Conservation (phyloP, 2,113 vertebrate species). For the Pluvialis apricaria region DNA sequence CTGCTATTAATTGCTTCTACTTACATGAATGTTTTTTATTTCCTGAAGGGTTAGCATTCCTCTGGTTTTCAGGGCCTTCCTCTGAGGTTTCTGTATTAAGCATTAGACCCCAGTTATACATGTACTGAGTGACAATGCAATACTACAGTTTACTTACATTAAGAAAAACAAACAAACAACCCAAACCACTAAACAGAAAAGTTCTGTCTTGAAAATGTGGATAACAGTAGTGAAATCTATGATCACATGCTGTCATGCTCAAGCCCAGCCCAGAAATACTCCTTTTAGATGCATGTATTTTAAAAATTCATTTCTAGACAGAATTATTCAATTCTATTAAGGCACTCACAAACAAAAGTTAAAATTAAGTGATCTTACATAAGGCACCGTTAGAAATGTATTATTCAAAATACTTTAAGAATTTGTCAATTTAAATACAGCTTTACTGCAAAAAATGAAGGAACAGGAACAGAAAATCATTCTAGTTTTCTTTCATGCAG, state of each 20-base stretch:
- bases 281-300: neutral
- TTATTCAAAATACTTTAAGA: no score
- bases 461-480: neutral
- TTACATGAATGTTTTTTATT: constrained; percentile 90
- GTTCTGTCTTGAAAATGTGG: neutral
- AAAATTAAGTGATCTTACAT: neutral
- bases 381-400: neutral
- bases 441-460: neutral
- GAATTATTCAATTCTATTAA: neutral
- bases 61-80: constrained; percentile 86
- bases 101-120: neutral
- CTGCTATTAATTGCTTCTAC: constrained; percentile 32
- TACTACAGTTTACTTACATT: neutral
- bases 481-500: neutral
- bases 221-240: neutral
- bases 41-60: constrained; percentile 86
- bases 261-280: neutral
- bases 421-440: neutral
- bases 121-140: neutral
- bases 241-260: no score
- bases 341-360: neutral
- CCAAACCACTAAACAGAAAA: neutral
- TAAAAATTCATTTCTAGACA: neutral
- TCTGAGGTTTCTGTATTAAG: constrained; percentile 78
- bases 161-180: neutral